These are phyloP conservation scores for Palythoa grandis DNA, from an alignment of 92 coral and sea anemone species.

Conservation along the genomic window DNA sequence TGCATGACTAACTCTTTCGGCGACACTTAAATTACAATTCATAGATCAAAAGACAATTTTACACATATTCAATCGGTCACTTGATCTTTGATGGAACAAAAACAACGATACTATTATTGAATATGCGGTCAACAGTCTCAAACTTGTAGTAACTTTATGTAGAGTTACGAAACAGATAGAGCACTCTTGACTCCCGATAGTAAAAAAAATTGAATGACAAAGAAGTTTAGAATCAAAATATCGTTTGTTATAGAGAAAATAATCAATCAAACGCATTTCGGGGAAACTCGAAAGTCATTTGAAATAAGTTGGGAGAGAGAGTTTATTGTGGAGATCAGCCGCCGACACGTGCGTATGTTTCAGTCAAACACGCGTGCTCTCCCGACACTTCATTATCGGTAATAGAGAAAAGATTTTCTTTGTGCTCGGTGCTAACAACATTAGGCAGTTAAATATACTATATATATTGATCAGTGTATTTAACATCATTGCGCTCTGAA, in stretches of 20 bases:
- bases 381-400: neutral
- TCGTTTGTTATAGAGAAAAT: neutral
- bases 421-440: slow-evolving; percentile 25
- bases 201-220: neutral
- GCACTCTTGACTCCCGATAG: neutral
- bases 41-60: slow-evolving; percentile 11
- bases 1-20: neutral
- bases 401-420: slow-evolving; percentile 23
- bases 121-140: neutral
- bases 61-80: neutral
- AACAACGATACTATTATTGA: neutral
- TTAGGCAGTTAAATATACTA: slow-evolving; percentile 11
- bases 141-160: neutral
- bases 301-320: neutral
- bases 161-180: neutral
- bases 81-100: neutral
- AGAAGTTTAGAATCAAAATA: neutral
- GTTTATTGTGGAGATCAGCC: slow-evolving; percentile 17
- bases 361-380: slow-evolving; percentile 14
- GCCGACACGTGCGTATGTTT: slow-evolving; percentile 31
- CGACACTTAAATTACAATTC: slow-evolving; percentile 7
- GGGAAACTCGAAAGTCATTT: neutral
- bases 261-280: neutral
- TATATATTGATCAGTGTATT: slow-evolving; percentile 3
- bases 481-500: slow-evolving; percentile 2